These are phyloP conservation scores for Sturnira hondurensis DNA, from an alignment of 2,113 vertebrate genomes.

Conservation along the genomic window DNA sequence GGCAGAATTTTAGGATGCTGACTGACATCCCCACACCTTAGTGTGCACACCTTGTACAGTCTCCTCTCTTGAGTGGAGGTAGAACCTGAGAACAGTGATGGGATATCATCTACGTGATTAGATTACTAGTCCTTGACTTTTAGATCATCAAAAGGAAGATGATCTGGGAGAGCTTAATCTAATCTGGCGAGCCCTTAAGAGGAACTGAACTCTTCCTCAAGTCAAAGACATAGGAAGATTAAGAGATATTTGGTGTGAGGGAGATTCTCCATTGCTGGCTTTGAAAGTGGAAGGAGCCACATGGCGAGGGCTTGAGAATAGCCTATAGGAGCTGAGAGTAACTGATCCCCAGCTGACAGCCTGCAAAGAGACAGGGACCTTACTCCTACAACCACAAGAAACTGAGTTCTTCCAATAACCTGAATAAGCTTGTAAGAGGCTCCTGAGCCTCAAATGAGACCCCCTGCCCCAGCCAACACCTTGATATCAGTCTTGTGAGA, in stretches of 20 bases:
- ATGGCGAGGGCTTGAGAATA: neutral
- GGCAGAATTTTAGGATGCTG: neutral
- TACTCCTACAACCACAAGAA: neutral
- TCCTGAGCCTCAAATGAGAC: neutral
- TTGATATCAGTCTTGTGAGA: neutral
- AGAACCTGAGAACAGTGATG: neutral
- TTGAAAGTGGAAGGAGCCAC: neutral
- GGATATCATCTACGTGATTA: neutral
- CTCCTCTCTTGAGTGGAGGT: neutral
- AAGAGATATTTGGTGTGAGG: neutral
- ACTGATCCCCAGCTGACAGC: neutral
- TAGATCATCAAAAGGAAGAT: neutral
- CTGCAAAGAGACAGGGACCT: neutral
- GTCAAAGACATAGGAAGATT: neutral
- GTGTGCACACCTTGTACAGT: neutral
- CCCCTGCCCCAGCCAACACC: neutral
- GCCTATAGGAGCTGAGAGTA: neutral
- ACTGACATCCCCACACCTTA: neutral
- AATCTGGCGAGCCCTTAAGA: neutral
- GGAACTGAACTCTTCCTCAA: neutral
- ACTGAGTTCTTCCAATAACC: neutral
- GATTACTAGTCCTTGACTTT: neutral
- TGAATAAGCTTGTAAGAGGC: neutral
- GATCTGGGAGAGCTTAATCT: neutral
- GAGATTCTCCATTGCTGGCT: neutral